A percentile compares a stretch with the other conserved stretches of the same genome.
Conservation (phyloP, 2,113 vertebrate species). For the Chrysemys picta region DNA sequence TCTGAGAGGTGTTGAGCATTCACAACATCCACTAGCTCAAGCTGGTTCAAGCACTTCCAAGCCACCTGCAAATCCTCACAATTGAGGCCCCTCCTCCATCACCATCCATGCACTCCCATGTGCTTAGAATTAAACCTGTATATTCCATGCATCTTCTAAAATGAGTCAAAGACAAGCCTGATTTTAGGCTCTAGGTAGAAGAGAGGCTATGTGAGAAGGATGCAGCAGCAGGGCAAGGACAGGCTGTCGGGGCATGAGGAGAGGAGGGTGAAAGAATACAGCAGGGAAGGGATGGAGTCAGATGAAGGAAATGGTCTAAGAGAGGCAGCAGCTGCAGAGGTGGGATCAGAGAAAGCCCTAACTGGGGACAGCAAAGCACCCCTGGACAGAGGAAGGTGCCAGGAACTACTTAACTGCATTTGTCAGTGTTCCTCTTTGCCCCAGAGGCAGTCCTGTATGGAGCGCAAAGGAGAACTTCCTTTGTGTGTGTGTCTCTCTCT, state of each 20-base stretch:
- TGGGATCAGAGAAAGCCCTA: too few relatives aligned
- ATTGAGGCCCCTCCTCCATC: not conserved
- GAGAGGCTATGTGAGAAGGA: too few relatives aligned
- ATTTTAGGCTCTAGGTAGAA: too few relatives aligned
- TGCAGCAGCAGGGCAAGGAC: not conserved
- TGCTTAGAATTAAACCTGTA: not conserved
- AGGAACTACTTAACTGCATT: accelerated
- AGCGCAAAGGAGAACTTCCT: accelerated
- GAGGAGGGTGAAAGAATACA: too few relatives aligned
- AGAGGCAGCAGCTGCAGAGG: too few relatives aligned
- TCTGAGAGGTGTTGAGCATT: not conserved
- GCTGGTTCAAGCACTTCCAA: not conserved
- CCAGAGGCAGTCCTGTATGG: not conserved
- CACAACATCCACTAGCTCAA: accelerated
- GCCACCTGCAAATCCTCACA: not conserved
- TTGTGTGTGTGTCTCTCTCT: not conserved
- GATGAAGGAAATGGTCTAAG: not conserved
- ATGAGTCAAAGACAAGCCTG: too few relatives aligned
- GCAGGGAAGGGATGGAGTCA: not conserved
- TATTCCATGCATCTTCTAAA: not conserved
- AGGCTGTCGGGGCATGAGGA: too few relatives aligned
- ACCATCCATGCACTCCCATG: not conserved
- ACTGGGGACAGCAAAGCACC: not conserved
- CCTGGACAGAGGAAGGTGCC: not conserved
- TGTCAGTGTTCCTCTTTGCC: not conserved